phyloP scores from a whole-genome alignment of 2,113 vertebrate species.

The Xenopus tropicalis region DNA sequence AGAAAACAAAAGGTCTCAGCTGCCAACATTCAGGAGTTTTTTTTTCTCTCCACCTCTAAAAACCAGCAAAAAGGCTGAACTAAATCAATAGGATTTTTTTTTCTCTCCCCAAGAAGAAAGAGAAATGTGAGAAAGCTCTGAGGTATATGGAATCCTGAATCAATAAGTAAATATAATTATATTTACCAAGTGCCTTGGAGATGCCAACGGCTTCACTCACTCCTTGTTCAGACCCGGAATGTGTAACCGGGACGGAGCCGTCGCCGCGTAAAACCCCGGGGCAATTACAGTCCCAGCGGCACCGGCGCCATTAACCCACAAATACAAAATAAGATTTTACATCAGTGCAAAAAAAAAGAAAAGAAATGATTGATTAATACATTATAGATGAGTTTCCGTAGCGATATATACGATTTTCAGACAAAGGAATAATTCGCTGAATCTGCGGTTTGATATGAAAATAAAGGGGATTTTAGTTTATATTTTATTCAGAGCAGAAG shows the following conservation, averaged over 20 bases:
- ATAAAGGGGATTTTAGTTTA: too few species aligned
- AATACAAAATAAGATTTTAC: too few species aligned
- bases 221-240: conserved; percentile 22
- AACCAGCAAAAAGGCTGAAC: conserved; percentile 18
- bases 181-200: conserved; percentile 38
- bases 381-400: too few species aligned
- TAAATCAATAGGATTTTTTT: conserved; percentile 29
- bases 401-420: too few species aligned
- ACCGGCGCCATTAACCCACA: neutral
- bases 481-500: too few species aligned
- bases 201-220: neutral
- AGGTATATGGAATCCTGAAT: conserved; percentile 14
- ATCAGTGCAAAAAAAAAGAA: too few species aligned
- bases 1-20: neutral
- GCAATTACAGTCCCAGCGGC: neutral
- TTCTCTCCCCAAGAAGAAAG: conserved; percentile 8
- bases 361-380: too few species aligned
- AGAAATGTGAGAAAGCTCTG: conserved; percentile 19
- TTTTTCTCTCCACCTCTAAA: neutral
- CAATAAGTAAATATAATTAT: conserved; percentile 35
- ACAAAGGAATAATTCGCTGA: too few species aligned
- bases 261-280: neutral
- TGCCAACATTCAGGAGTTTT: neutral
- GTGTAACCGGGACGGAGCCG: conserved; percentile 3
- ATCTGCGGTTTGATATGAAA: too few species aligned